Conservation (phyloP, 1,140 invertebrate species). For the Neodiprion lecontei region DNA sequence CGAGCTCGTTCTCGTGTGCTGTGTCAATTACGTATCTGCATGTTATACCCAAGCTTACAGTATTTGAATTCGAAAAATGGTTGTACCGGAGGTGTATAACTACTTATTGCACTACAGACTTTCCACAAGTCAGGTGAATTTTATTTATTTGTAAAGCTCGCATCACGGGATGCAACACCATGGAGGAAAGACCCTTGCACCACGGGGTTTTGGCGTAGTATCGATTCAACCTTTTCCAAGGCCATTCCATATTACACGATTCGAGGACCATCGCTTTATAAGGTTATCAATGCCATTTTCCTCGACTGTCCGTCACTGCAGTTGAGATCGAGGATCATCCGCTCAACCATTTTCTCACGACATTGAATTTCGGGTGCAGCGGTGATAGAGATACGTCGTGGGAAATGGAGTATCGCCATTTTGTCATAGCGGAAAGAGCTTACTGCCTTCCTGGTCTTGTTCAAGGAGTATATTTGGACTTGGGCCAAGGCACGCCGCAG, state of each 20-base stretch:
- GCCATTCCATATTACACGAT: neutral
- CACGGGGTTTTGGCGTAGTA: neutral
- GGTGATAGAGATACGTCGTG: neutral
- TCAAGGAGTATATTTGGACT: slow-evolving; percentile 42
- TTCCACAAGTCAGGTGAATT: neutral
- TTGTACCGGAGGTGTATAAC: no score
- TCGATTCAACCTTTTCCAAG: slow-evolving; percentile 1
- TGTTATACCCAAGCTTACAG: no score
- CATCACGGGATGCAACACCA: neutral
- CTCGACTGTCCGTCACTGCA: neutral
- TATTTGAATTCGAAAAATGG: no score
- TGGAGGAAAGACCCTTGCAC: neutral
- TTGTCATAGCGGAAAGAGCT: neutral
- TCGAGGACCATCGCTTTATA: neutral
- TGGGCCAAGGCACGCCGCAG: slow-evolving; percentile 44
- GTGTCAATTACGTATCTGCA: no score
- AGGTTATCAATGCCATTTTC: neutral
- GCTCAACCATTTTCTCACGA: neutral
- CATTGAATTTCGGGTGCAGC: no score
- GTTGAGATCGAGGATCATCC: neutral
- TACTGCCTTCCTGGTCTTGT: neutral
- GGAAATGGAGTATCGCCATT: neutral
- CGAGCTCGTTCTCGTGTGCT: neutral
- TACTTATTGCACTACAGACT: no score
- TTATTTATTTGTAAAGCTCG: no score